Evolutionary conservation across 2,797 vertebrate species (phyloP).

Genomic region (Chaenodraco wilsoni): DNA sequence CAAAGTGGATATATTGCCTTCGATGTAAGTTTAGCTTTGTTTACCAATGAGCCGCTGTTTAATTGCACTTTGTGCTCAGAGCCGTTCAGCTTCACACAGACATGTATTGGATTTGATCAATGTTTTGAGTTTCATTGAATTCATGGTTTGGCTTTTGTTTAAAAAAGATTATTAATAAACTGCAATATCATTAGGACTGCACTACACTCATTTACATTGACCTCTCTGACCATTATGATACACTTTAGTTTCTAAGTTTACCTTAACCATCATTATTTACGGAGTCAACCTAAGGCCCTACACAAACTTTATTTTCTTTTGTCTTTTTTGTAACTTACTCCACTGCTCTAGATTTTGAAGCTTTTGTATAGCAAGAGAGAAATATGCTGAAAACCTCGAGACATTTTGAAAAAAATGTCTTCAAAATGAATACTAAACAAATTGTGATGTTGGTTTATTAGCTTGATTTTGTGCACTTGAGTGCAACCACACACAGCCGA

Average conservation of each 20-base stretch:
- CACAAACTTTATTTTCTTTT: not conserved
- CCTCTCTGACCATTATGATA: not conserved
- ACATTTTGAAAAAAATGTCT: not conserved
- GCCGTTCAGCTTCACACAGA: constrained; percentile 35
- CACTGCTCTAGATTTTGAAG: too few species aligned
- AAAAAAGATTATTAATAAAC: constrained; percentile 43
- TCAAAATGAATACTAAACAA: not conserved
- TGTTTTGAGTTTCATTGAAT: constrained; percentile 37
- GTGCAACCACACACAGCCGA: not conserved
- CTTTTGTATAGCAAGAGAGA: too few species aligned
- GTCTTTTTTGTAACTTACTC: too few species aligned
- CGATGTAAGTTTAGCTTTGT: constrained; percentile 75
- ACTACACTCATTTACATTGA: constrained; percentile 5
- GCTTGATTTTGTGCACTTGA: not conserved
- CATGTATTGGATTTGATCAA: constrained; percentile 59
- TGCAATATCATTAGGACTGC: constrained; percentile 20
- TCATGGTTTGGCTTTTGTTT: constrained; percentile 40
- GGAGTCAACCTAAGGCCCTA: not conserved
- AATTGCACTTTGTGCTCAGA: constrained; percentile 73
- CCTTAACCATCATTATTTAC: not conserved
- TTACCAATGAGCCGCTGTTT: constrained; percentile 70
- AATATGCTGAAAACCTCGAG: too few species aligned
- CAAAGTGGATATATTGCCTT: constrained; percentile 73
- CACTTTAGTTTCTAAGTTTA: constrained; percentile 2
- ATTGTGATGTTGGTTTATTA: not conserved